phyloP scores from a whole-genome alignment of 2,113 vertebrate species.

The Carlito syrichta region DNA sequence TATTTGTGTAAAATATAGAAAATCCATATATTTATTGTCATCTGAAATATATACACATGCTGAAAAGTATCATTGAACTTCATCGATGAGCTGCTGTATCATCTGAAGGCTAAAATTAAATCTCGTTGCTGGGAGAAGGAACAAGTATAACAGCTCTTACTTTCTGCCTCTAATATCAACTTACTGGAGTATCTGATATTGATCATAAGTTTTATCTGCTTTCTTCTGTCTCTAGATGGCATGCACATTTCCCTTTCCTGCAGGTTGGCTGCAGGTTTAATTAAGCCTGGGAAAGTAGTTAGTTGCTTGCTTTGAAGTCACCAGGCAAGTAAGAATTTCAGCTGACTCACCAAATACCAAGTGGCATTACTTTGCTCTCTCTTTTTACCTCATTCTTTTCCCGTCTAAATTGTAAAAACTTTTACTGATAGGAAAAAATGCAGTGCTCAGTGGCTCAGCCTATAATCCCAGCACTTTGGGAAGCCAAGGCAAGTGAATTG shows the following conservation, averaged over 20 bases:
- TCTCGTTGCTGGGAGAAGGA: background rate
- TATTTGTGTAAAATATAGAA: background rate
- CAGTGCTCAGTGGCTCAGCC: too few species aligned
- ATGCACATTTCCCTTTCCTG: background rate
- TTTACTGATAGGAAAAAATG: too few species aligned
- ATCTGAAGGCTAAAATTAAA: background rate
- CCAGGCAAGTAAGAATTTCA: background rate
- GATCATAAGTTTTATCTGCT: background rate
- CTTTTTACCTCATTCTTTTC: background rate
- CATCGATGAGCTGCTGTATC: background rate
- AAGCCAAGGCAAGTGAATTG: too few species aligned
- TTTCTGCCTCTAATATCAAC: background rate
- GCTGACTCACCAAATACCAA: background rate
- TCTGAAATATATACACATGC: background rate
- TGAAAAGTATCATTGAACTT: background rate
- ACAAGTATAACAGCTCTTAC: background rate
- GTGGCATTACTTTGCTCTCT: background rate
- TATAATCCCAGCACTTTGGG: too few species aligned
- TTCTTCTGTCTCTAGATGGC: background rate
- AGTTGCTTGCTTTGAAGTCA: background rate
- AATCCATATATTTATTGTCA: background rate
- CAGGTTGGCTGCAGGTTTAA: background rate
- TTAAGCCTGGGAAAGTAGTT: background rate
- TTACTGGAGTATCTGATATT: background rate
- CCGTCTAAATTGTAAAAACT: background rate